A percentile compares a stretch with the other conserved stretches of the same genome.
Conservation (phyloP, 2,113 vertebrate genomes). For the Apus apus region DNA sequence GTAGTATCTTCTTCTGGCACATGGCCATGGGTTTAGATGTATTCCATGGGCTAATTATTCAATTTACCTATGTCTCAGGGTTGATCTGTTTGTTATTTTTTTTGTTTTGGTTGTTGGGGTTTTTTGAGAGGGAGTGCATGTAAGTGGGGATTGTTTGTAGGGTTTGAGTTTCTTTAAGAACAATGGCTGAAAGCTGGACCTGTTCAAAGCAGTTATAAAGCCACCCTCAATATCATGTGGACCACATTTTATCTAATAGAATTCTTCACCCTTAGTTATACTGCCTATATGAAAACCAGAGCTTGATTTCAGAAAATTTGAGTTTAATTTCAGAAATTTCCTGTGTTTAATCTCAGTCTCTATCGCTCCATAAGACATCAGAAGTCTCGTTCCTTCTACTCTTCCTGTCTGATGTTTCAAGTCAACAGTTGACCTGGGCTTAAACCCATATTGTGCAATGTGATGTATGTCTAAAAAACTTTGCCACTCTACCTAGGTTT, state of each 20-base stretch:
- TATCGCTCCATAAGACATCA: not conserved
- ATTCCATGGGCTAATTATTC: not conserved
- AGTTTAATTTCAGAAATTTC: not conserved
- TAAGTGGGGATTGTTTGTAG: not conserved
- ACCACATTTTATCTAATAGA: not conserved
- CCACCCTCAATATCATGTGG: not conserved
- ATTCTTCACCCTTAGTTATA: not conserved
- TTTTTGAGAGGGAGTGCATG: not conserved
- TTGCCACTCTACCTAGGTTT: not conserved
- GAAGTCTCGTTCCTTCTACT: not conserved
- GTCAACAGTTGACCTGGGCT: not conserved
- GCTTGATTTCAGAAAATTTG: not conserved
- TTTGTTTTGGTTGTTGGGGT: too few species aligned
- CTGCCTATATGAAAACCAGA: not conserved
- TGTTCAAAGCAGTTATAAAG: not conserved
- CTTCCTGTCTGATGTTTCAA: not conserved
- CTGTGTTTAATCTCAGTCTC: not conserved
- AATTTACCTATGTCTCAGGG: not conserved
- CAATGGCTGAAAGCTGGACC: not conserved
- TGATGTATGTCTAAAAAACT: not conserved
- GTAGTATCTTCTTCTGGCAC: rapidly evolving
- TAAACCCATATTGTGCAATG: not conserved
- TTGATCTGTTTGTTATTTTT: not conserved
- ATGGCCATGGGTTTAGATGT: not conserved
- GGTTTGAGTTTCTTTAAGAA: rapidly evolving